A percentile compares a stretch with the other conserved stretches of the same genome.
Conservation (phyloP, 2,113 vertebrate species). For the Mesembrinibis cayennensis region DNA sequence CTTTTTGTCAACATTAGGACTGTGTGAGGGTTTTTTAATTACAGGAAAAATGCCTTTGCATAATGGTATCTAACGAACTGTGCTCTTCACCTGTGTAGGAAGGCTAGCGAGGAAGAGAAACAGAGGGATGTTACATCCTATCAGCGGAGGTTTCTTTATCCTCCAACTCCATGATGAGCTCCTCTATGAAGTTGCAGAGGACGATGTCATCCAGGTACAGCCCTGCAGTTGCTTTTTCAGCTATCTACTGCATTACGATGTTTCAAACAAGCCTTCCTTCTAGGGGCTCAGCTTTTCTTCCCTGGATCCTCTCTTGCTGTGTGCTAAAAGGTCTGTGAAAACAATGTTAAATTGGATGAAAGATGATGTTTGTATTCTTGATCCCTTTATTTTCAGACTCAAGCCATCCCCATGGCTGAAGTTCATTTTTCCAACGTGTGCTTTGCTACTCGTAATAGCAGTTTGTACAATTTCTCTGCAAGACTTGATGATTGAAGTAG, state of each 20-base stretch:
- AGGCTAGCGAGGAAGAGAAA: constrained; percentile 25
- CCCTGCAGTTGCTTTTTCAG: neutral
- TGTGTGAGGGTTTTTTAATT: neutral
- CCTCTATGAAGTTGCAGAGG: constrained; percentile 91
- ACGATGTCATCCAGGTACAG: constrained; percentile 89
- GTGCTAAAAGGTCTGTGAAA: neutral
- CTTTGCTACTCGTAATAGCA: neutral
- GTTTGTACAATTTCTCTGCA: neutral
- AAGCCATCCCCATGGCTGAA: neutral
- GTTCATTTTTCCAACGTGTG: neutral
- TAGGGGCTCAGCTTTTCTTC: neutral
- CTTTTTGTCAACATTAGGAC: neutral
- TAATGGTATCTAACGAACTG: neutral
- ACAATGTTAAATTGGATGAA: neutral
- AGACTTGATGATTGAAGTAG: neutral
- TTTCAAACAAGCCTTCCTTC: neutral
- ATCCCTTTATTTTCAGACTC: neutral
- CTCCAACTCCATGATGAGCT: constrained; percentile 97
- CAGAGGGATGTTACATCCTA: constrained; percentile 33
- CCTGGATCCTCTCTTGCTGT: neutral
- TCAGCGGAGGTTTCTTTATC: constrained; percentile 86
- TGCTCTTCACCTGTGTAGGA: constrained; percentile 47
- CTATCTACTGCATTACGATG: neutral
- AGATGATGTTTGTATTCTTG: neutral
- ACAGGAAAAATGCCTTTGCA: neutral